A percentile compares a stretch with the other conserved stretches of the same genome.
Evolutionary conservation across 2,888 invertebrate species (phyloP).

Genomic region (Gymnoscelis rufifasciata): DNA sequence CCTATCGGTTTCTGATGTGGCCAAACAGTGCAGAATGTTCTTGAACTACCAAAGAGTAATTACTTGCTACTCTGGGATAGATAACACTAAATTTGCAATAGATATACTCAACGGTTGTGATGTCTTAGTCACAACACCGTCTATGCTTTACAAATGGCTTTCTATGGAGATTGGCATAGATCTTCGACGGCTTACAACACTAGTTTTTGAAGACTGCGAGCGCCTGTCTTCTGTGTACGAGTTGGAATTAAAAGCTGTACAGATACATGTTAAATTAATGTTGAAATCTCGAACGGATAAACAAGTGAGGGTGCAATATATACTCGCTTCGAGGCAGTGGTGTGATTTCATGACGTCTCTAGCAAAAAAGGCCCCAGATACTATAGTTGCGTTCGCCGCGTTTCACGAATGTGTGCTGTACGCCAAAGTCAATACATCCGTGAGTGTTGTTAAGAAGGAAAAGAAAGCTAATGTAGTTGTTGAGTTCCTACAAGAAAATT

Average conservation of each 20-base stretch:
- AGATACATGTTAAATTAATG: slow-evolving; percentile 63
- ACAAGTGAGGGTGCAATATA: slow-evolving; percentile 75
- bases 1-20: slow-evolving; percentile 73
- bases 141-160: slow-evolving; percentile 70
- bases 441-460: slow-evolving; percentile 53
- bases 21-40: slow-evolving; percentile 58
- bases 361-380: slow-evolving; percentile 74
- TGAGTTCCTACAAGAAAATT: slow-evolving; percentile 69
- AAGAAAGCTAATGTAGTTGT: slow-evolving; percentile 64
- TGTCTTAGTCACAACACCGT: slow-evolving; percentile 84
- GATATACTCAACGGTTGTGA: slow-evolving; percentile 83
- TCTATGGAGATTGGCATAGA: slow-evolving; percentile 69
- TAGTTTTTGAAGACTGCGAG: slow-evolving; percentile 86
- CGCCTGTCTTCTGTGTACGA: slow-evolving; percentile 77
- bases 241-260: slow-evolving; percentile 61
- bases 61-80: slow-evolving; percentile 65
- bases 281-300: slow-evolving; percentile 59
- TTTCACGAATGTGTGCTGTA: slow-evolving; percentile 87
- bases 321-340: slow-evolving; percentile 83
- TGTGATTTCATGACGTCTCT: slow-evolving; percentile 78
- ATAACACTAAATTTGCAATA: slow-evolving; percentile 51
- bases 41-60: slow-evolving; percentile 54
- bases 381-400: slow-evolving; percentile 84
- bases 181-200: slow-evolving; percentile 80
- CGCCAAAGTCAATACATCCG: slow-evolving; percentile 71